Base-by-base conservation (phyloP, 2,113 vertebrate genomes). In the Hemichromis elongatus region DNA sequence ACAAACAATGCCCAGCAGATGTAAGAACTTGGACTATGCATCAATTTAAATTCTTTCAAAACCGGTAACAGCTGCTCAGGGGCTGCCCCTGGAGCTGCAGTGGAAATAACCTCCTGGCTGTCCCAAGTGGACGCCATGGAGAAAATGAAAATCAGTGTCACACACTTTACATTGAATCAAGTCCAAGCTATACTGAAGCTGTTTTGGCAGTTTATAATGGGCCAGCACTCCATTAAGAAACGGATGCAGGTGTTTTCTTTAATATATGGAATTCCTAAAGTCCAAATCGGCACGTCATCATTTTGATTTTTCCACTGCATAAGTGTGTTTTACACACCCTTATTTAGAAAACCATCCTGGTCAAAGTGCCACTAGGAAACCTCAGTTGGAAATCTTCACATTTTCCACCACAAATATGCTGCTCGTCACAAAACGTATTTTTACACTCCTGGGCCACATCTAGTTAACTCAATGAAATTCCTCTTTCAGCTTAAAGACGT, bases 21-120 rank as follows among this genome's bases (percentile, higher is more conserved):
- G 57, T n/a, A 63, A 40, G 73, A 86, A 83, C 88, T 80, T 85
- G 68, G 81, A 88, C 84, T 82, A 87, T 68, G 77, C 66, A n/a
- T 87, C 88, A 86, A 86, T 92, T 89, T 87, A 88, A 90, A 93
- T 91, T 91, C 86, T 85, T 92, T 47, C 75, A 57, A 81, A 89
- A 61, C 19, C 7, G 14, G 21, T 68, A 93, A 92, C 92, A 92
- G 92, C 92, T 93, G 93, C 85, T 88, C 66, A 73, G 77, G 91
- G 77, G 82, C 82, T 81, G 83, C 83, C 77, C 73, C 18, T 86
- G 66, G 68, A 84, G 82, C 77, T 83, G 66, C 77, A 26, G 52
- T 68, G 82, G 84, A 91, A 90, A 93, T 56, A 85, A 57, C 66
- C 12, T 86, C 11, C 16, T 52, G 56, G 55, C 53, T 77, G 84